phyloP scores from a whole-genome alignment of 2,797 vertebrate species.

The Hydrophis major region DNA sequence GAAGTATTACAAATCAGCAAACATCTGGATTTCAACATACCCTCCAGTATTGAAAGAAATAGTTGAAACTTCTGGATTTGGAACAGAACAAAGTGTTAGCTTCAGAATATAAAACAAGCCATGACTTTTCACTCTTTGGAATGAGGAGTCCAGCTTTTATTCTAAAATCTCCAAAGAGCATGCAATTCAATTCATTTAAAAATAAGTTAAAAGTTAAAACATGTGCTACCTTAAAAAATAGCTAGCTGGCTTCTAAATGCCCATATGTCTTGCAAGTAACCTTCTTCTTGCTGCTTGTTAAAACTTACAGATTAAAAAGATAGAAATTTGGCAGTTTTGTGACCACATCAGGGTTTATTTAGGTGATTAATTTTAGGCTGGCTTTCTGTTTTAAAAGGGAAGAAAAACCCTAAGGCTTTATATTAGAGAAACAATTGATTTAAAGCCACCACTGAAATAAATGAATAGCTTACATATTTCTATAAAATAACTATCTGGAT shows the following conservation, averaged over 20 bases:
- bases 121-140: constrained; percentile 40
- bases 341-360: neutral
- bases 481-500: neutral
- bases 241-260: constrained; percentile 16
- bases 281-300: neutral
- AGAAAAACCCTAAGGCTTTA: constrained; percentile 12
- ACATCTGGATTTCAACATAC: constrained; percentile 55
- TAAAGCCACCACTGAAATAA: constrained; percentile 36
- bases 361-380: constrained; percentile 25
- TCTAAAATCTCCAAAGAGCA: constrained; percentile 22
- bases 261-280: constrained; percentile 18
- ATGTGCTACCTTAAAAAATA: neutral
- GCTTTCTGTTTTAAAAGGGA: constrained; percentile 25
- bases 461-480: neutral
- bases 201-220: neutral
- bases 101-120: constrained; percentile 34
- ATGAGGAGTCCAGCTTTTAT: neutral
- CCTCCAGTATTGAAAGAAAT: constrained; percentile 35
- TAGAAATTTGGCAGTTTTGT: constrained; percentile 5
- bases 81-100: constrained; percentile 36
- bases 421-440: constrained; percentile 16
- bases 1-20: constrained; percentile 45
- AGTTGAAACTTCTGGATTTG: constrained; percentile 38
- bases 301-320: neutral
- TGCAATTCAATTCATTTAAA: neutral